Conservation (phyloP, 35 echinoderm and acorn worm genomes). For the Patiria miniata region DNA sequence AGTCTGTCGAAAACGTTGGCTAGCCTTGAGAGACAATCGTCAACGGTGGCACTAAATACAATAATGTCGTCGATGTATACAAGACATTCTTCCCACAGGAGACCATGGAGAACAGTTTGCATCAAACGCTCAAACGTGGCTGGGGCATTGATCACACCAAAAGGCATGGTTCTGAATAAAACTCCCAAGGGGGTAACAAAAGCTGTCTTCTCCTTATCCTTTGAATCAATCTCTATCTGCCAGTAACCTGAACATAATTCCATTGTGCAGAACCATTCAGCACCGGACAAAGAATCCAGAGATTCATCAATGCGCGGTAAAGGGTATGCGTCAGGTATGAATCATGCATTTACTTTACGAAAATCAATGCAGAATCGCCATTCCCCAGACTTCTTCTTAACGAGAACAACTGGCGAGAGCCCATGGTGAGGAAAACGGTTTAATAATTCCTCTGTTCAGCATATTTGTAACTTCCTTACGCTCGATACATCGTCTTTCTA, state of each 20-base stretch:
- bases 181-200: slow-evolving; percentile 2
- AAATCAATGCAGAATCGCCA: too few species aligned
- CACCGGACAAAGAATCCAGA: slow-evolving; percentile 44
- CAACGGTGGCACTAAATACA: background rate
- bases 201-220: slow-evolving; percentile 39
- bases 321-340: too few species aligned
- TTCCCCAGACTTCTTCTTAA: too few species aligned
- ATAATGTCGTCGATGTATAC: slow-evolving; percentile 27
- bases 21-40: background rate
- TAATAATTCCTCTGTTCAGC: too few species aligned
- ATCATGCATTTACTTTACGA: too few species aligned
- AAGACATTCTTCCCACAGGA: background rate
- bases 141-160: slow-evolving; percentile 42
- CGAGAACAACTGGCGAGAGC: too few species aligned
- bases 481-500: too few species aligned
- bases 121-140: slow-evolving; percentile 54
- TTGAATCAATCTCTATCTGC: slow-evolving; percentile 43
- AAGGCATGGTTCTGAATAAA: slow-evolving; percentile 38
- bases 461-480: too few species aligned
- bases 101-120: slow-evolving; percentile 36
- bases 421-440: too few species aligned
- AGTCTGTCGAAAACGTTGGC: slow-evolving; percentile 2
- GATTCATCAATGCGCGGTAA: too few species aligned
- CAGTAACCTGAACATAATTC: slow-evolving; percentile 38
- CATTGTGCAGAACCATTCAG: slow-evolving; percentile 12